Base-by-base conservation (phyloP, 1,140 invertebrate genomes). In the Aleiodes sp. region DNA sequence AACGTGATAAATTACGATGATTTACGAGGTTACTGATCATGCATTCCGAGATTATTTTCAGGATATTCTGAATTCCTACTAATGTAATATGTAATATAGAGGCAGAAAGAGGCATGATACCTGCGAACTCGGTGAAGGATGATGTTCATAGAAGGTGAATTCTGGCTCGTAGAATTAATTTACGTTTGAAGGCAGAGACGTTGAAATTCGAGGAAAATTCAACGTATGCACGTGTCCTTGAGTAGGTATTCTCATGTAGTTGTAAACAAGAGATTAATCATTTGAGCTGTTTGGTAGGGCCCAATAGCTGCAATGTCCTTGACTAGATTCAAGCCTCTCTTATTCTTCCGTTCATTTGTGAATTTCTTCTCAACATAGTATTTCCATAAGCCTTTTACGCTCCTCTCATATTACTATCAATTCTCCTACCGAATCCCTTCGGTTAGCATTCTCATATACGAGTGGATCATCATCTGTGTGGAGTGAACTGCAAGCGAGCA, bases 201-300 rank as follows among this genome's bases (percentile, higher is more conserved):
- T 59, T 59, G 24, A 14, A 31, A 16, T 59, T 2, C 10, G n/a
- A 8, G 10, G 56, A 29, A 59, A 29, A 59, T 59, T 59, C n/a
- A 59, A 59, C n/a, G 26, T 29, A 29, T 59, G 26, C 28, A 59
- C 28, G 12, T 26, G 26, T 14, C n/a, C 6, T 59, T 31, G 24
- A 16, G 24, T 31, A 14, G 28, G 28, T 28, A 29, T 16, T 26
- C 56, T 59, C 56, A 29, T 43, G 57, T 21, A 37, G 65, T 21
- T 69, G 71, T 63, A 73, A 75, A 69, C 68, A 70, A 68, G 59
- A 35, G 46, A 21, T 33, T 73, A 72, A 75, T 70, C 31, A 72
- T 71, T 75, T 75, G 65, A 71, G 37, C 56, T 37, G 39, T 33
- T 28, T 37, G 26, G 10, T 21, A 21, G 9, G 43, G 8, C 19